Evolutionary conservation across 2,113 vertebrate genomes (phyloP), one percentile per base, ranked within the genome.

Genomic region (Serilophus lunatus): DNA sequence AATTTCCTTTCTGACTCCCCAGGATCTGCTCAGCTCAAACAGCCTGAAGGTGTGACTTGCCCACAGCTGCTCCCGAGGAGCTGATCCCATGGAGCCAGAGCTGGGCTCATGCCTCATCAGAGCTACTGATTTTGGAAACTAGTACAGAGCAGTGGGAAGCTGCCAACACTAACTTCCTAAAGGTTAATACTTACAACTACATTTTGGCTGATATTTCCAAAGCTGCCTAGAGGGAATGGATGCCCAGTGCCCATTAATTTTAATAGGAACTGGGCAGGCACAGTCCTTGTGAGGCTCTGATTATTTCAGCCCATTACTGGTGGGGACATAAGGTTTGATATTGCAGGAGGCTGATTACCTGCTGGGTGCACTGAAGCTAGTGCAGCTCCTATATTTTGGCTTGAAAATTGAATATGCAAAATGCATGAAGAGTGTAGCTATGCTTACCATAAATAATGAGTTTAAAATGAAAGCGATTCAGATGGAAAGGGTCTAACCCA

Each of bases 81-180:
- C 3, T 4, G 56, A 6, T 70, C 29, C 83, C 81, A 16, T 1
- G 40, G 8, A 19, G 12, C 29, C 8, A 0, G 44, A 50, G 47
- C 38, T 7, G 61, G 44, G 77, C 57, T 79, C n/a, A 2, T 1
- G 8, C 51, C 60, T 31, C 13, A 49, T 51, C 51, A 74, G 6
- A 90, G 70, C 61, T 6, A 0, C 91, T 59, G 36, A 5, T 7
- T 74, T 35, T 42, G 79, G 88, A 33, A 70, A 35, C 14, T 12
- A 6, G 54, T 0, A 11, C 24, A 4, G 59, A 93, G 92, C 50
- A 16, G 82, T 6, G 38, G 88, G 93, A 93, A 44, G 71, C 93
- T 95, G 95, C 96, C 96, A 97, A 94, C 79, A 95, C 94, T 71
- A 92, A 96, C 94, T 90, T 96, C 91, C 88, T 93, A 94, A 96